Base-by-base conservation (phyloP, 2,113 vertebrate species). In the Monarcha castaneiventris region DNA sequence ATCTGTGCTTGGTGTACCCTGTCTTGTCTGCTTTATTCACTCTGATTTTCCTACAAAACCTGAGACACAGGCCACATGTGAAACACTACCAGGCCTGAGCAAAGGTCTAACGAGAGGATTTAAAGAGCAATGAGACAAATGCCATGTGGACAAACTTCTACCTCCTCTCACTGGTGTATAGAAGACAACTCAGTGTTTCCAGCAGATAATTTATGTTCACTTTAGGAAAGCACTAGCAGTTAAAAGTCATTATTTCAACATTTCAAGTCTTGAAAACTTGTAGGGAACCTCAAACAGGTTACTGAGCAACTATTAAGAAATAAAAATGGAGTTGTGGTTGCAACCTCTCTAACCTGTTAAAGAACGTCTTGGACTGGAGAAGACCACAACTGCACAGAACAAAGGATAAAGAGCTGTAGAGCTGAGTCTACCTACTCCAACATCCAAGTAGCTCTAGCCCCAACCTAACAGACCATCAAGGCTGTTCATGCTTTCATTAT, bases 361-460 rank as follows among this genome's bases (percentile, higher is more conserved):
- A 64, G 4, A 8, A 64, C 62, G 11, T 30, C 37, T 44, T 75
- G 20, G 39, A 66, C 4, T 39, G 11, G 33, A 73, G 41, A 33
- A 43, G 27, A 54, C 18, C 22, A 25, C 7, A 35, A 4, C 11
- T 22, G 22, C 61, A 43, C 21, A 59, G 46, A 69, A 84, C 13
- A 52, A 59, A 54, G 19, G 11, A 77, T 30, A 26, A 89, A 55
- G 27, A 0, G 0, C 41, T 26, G 7, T 8, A 86, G 25, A 85
- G 22, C 51, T 4, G 6, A 71, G 37, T 26, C 22, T 19, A 54
- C 11, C 54, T 66, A 12, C 17, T 15, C 33, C 35, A 41, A 14
- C 1, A 3, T 12, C 16, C 4, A 20, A 7, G 19, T 1, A 0
- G 41, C 46, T 80, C 37, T 13, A 81, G 18, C 9, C 11, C 44